Base-by-base conservation (phyloP, 1,140 invertebrate genomes). In the Eueides isabella region DNA sequence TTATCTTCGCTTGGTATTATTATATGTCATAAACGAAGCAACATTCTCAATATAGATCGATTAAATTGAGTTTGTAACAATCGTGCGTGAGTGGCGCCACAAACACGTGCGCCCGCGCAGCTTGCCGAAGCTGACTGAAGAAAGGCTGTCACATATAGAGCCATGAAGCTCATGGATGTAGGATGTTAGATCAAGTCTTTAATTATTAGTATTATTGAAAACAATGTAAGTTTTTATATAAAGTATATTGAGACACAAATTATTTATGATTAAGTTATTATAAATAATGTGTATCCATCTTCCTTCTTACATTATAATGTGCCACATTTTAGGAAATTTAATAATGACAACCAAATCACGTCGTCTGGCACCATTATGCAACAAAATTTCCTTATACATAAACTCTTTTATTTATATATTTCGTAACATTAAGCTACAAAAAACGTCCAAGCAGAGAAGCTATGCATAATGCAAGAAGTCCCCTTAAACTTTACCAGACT, bases 71-170 rank as follows among this genome's bases (percentile, higher is more conserved):
- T 86, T 90, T 62, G 85, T 91, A 92, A 91, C 87, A 91, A 89
- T 81, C 77, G 73, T 68, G 73, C 72, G 76, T 82, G 65, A 76
- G 77, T 66, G 48, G 74, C 73, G 74, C 41, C 44, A 31, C 61
- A 69, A 67, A 90, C 83, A 78, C 90, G 91, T 92, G 90, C 90
- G 90, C 85, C 71, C 90, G 90, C 89, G 91, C 85, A 72, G 84
- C 82, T 80, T 33, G 74, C 88, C 84, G 82, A 79, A 80, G 79
- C 84, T 87, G 76, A 92, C 91, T 92, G 87, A 86, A 89, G 48
- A 55, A 55, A 55, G 88, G 79, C 86, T 92, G 85, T 87, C 85
- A 86, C 78, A 83, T 82, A 79, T 80, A 55, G 48, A 48, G 19
- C 48, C 19, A 23, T 23, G 48, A 26, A 55, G 48, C 11, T 23